phyloP scores from a whole-genome alignment of 1,140 invertebrate genomes.

The Heliconius nattereri region DNA sequence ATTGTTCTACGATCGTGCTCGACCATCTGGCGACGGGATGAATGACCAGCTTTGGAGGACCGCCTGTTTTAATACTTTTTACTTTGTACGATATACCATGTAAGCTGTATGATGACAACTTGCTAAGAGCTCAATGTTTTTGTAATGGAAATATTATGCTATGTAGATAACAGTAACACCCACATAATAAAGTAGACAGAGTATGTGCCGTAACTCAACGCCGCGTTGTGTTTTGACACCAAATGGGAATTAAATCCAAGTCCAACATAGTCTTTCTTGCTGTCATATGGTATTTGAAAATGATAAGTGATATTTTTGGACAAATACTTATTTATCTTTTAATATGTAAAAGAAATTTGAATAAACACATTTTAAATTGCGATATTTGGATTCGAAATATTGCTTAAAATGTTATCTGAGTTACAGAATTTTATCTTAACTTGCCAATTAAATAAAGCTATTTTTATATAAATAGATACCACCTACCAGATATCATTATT shows the following conservation, averaged over 20 bases:
- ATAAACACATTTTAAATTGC: background rate
- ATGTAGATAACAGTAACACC: background rate
- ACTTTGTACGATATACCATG: background rate
- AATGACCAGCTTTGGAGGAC: constrained; percentile 71
- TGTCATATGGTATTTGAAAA: too few relatives aligned
- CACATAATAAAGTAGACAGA: background rate
- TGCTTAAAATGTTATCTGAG: background rate
- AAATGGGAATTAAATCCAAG: too few relatives aligned
- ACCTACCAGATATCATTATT: background rate
- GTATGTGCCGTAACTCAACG: too few relatives aligned
- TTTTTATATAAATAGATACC: background rate
- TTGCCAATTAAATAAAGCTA: background rate
- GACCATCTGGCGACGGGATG: constrained; percentile 70
- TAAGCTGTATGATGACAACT: background rate
- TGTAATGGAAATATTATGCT: background rate
- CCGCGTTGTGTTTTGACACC: too few relatives aligned
- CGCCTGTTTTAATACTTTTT: constrained; percentile 40
- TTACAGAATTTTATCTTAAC: background rate
- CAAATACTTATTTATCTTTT: too few relatives aligned
- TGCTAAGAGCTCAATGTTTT: constrained; percentile 1
- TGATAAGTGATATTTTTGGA: too few relatives aligned
- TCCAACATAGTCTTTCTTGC: too few relatives aligned
- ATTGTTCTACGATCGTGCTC: constrained; percentile 50
- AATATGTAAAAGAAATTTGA: background rate
- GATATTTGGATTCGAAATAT: background rate